Evolutionary conservation across 2,888 invertebrate genomes (phyloP).

Genomic region (Magallana nippona): DNA sequence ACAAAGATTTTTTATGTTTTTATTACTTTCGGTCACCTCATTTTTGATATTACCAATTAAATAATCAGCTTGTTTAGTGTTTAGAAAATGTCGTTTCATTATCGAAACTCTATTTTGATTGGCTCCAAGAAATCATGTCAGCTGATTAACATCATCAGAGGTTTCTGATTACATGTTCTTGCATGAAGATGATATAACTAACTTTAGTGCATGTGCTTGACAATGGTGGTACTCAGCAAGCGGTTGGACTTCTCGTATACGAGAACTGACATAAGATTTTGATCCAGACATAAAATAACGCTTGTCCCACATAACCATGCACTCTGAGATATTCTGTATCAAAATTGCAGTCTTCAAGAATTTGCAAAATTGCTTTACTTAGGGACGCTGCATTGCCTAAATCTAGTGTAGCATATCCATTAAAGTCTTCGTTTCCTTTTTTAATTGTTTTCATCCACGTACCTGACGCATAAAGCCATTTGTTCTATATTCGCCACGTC

Average conservation of each 20-base stretch:
- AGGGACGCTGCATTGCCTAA: neutral
- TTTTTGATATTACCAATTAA: neutral
- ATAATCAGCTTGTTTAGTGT: slow-evolving; percentile 21
- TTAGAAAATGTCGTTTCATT: slow-evolving; percentile 5
- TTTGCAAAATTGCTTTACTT: neutral
- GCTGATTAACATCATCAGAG: neutral
- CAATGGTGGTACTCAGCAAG: too few relatives aligned
- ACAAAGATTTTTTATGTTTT: too few relatives aligned
- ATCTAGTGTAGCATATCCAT: slow-evolving; percentile 7
- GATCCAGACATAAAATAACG: neutral
- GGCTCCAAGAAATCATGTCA: neutral
- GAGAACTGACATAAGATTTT: neutral
- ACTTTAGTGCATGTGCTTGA: neutral
- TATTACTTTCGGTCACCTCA: slow-evolving; percentile 2
- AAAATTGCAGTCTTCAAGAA: neutral
- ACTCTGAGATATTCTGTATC: neutral
- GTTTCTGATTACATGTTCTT: neutral
- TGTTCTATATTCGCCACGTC: slow-evolving; percentile 5
- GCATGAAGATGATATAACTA: neutral
- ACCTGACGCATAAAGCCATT: slow-evolving; percentile 26
- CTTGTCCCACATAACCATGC: neutral
- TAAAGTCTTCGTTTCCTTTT: slow-evolving; percentile 28
- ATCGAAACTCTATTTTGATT: neutral
- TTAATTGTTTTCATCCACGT: slow-evolving; percentile 1
- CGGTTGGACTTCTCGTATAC: neutral